phyloP scores from a whole-genome alignment of 2,113 vertebrate genomes.

The Columbina picui region DNA sequence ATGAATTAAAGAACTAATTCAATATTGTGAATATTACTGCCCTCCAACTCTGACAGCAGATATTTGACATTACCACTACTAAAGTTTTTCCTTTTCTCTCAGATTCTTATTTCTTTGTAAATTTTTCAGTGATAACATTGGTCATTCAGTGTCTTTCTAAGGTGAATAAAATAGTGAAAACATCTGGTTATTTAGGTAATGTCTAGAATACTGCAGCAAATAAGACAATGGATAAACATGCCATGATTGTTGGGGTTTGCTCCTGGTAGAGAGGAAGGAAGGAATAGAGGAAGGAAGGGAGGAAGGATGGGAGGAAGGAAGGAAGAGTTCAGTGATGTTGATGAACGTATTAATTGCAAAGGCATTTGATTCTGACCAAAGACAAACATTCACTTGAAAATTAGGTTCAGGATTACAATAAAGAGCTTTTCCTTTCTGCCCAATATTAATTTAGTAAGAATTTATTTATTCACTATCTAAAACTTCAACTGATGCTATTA shows the following conservation, averaged over 20 bases:
- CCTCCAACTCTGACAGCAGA: not conserved
- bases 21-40: not conserved
- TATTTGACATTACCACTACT: not conserved
- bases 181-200: not conserved
- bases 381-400: not conserved
- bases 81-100: not conserved
- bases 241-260: not conserved
- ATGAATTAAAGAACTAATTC: not conserved
- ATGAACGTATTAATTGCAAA: not conserved
- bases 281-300: too few species aligned
- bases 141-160: not conserved
- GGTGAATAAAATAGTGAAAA: not conserved
- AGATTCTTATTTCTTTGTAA: not conserved
- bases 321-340: not conserved
- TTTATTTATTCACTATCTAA: not conserved
- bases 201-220: not conserved
- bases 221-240: not conserved
- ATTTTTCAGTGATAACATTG: not conserved
- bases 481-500: not conserved
- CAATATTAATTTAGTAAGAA: not conserved
- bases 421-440: not conserved
- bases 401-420: not conserved
- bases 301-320: rapidly evolving
- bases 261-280: not conserved
- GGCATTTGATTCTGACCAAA: not conserved